A percentile compares a stretch with the other conserved stretches of the same genome.
Conservation (phyloP, 2,888 invertebrate species). For the Augochlorella aurata region DNA sequence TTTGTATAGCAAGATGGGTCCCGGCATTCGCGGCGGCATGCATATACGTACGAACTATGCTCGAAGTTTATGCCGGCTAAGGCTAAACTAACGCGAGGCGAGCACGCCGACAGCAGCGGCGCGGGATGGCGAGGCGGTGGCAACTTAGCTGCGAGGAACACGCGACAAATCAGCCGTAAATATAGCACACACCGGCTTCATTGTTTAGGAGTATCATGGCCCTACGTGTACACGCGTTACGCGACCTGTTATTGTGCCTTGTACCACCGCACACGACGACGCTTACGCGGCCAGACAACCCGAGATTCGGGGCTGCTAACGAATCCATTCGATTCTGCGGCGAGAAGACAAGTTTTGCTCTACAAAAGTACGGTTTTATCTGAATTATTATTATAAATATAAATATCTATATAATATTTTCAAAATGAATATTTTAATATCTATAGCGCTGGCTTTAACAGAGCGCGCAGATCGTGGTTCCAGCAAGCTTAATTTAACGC, state of each 20-base stretch:
- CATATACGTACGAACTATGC: conserved; percentile 58
- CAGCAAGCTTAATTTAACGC: no score
- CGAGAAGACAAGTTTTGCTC: no score
- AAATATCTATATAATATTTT: no score
- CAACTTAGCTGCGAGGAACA: conserved; percentile 43
- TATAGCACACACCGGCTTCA: conserved; percentile 5
- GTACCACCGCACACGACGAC: neutral
- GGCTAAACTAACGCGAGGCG: conserved; percentile 48
- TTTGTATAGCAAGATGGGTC: conserved; percentile 66
- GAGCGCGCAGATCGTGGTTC: no score
- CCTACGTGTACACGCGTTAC: neutral
- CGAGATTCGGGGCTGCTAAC: neutral
- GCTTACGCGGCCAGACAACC: no score
- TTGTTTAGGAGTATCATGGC: conserved; percentile 25
- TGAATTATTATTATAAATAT: no score
- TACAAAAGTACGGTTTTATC: no score
- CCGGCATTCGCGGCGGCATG: conserved; percentile 60
- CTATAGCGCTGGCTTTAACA: no score
- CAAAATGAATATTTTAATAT: no score
- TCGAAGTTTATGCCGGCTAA: conserved; percentile 65
- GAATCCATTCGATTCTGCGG: neutral
- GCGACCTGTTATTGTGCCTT: neutral
- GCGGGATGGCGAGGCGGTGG: neutral
- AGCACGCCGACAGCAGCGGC: conserved; percentile 15
- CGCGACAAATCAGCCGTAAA: conserved; percentile 57